Conservation (phyloP, 2,888 invertebrate genomes). For the Cosmia pyralina region DNA sequence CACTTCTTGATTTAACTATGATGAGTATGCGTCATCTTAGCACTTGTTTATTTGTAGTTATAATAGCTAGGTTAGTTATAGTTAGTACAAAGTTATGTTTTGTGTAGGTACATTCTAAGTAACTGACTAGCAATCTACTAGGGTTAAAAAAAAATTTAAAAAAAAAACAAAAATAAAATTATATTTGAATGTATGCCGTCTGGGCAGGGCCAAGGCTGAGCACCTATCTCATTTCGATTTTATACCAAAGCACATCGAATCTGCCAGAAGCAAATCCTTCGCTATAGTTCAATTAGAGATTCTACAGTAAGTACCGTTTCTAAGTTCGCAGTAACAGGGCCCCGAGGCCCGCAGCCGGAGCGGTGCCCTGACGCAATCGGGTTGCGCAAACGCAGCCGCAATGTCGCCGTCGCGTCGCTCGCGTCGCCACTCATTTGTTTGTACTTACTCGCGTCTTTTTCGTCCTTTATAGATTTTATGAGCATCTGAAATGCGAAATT, state of each 20-base stretch:
- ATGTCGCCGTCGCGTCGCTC: conserved; percentile 1
- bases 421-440: conserved; percentile 35
- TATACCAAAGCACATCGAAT: not conserved
- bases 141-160: too few species aligned
- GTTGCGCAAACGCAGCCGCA: conserved; percentile 70
- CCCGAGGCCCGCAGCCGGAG: conserved; percentile 50
- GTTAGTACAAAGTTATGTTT: conserved; percentile 23
- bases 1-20: conserved; percentile 32
- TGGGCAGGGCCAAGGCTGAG: too few species aligned
- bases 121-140: not conserved
- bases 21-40: not conserved
- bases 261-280: not conserved
- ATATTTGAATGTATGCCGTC: not conserved
- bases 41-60: conserved; percentile 2
- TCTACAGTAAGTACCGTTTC: conserved; percentile 40
- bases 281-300: conserved; percentile 7
- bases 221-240: not conserved
- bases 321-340: conserved; percentile 49
- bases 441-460: conserved; percentile 11
- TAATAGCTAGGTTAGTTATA: too few species aligned
- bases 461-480: conserved; percentile 11
- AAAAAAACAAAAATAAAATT: too few species aligned
- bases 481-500: too few species aligned
- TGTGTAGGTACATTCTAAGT: not conserved
- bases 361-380: conserved; percentile 69